Evolutionary conservation across 2,113 vertebrate genomes (phyloP), one percentile per base, ranked within the genome.

Genomic region (Turnix velox): DNA sequence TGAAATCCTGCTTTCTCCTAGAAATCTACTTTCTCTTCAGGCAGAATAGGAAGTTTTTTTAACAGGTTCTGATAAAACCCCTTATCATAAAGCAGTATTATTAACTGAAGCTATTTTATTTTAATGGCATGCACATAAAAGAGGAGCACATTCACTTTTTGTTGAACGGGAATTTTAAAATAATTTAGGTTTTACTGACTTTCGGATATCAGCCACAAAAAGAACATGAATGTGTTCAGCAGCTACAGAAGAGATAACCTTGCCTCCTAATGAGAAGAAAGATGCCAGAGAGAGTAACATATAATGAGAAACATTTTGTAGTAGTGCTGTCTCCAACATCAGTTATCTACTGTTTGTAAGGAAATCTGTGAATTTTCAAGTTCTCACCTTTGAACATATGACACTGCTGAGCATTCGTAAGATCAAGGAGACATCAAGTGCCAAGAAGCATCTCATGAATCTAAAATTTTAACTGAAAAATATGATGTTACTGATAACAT

Each of bases 101-200:
- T 92, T 85, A 94, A 54, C 63, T 17, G 49, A 85, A 65, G 14
- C 54, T 43, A 73, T 61, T 61, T 72, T 75, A 67, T 85, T 76
- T 82, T 87, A 93, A 93, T 75, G 52, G 22, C 48, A 75, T 31
- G 20, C 16, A 31, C 45, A 79, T 42, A 68, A 84, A 91, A 68
- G 59, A 79, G 40, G 11, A 28, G 71, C 40, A 73, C 14, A 61
- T 54, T 83, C 14, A 4, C 20, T 84, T 92, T 54, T 61, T 62
- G 28, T 82, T 83, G 77, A 63, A 24, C 28, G 52, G 31, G 13
- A 78, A 67, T 71, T 83, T 51, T 45, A 51, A 87, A 88, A 88
- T 63, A 46, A 85, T 90, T 92, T 63, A 9, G 6, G 10, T 54
- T 83, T 89, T 42, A 85, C 82, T 69, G 75, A 58, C 67, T 69